Base-by-base conservation (phyloP, 2,888 invertebrate genomes). In the Brenthis hecate region DNA sequence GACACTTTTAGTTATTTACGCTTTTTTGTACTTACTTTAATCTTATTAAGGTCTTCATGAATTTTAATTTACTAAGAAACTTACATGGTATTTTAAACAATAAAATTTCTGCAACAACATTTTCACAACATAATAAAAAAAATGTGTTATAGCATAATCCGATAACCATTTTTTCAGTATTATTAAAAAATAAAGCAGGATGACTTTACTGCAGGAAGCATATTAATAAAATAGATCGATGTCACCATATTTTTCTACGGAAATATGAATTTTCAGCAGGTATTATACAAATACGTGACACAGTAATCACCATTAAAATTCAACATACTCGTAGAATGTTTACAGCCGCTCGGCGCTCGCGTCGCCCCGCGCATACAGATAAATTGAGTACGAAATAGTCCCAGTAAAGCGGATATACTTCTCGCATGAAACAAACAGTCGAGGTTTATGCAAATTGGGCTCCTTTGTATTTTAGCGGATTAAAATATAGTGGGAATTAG, bases 371-470 rank as follows among this genome's bases (percentile, higher is more conserved):
- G 83, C 84, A 85, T 86, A 85, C 85, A 87, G 82, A 89, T 90
- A 88, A 88, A 91, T 89, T 83, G 85, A 83, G 81, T 84, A 85
- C 86, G 87, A 86, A 89, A 88, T 85, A 89, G 85, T 85, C 82
- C 81, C 85, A 82, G 86, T 79, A 85, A 88, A 89, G 83, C 89
- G 88, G 88, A 89, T 88, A 88, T 84, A 88, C 87, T 87, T 82
- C 90, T 88, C 88, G 88, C 87, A 88, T 88, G 91, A 85, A 90
- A 89, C 89, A 91, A 90, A 90, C 88, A 89, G 85, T 81, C 84
- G 88, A 91, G 91, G 91, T 90, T 92, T 92, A 92, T 92, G 91
- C 87, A 91, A 91, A 92, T 92, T 90, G 89, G 85, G 84, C 90
- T 91, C 87, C 89, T 92, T 92, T 92, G 89, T 92, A 88, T 87